These are phyloP conservation scores for Leptinotarsa lineolata DNA, from an alignment of 1,140 invertebrate genomes.

Conservation along the genomic window DNA sequence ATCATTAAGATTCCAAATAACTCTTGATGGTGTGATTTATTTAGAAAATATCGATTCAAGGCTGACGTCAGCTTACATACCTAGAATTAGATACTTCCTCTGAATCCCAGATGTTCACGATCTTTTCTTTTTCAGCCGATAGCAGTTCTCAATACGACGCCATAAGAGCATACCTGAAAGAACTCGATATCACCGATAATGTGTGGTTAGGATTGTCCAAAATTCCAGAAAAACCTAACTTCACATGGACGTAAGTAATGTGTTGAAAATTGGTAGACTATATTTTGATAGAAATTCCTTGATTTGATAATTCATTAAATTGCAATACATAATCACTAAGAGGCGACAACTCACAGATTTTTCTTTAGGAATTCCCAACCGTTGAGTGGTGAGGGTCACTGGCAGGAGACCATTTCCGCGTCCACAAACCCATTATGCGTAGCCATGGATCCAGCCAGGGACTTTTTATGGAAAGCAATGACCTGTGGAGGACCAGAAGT, in stretches of 20 bases:
- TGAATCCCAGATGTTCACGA: too few species aligned
- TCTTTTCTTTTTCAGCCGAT: slow-evolving; percentile 66
- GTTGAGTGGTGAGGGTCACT: slow-evolving; percentile 68
- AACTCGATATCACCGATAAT: slow-evolving; percentile 71
- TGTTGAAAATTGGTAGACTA: neutral
- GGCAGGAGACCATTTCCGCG: slow-evolving; percentile 60
- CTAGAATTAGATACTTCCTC: too few species aligned
- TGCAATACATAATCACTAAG: too few species aligned
- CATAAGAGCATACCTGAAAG: slow-evolving; percentile 72
- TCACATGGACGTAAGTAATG: slow-evolving; percentile 72
- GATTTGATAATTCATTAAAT: too few species aligned
- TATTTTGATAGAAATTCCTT: neutral
- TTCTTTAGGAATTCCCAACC: slow-evolving; percentile 56
- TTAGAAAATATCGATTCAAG: too few species aligned
- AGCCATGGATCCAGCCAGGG: slow-evolving; percentile 69
- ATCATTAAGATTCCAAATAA: too few species aligned
- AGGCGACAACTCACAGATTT: too few species aligned
- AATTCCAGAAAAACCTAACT: slow-evolving; percentile 66
- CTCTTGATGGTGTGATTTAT: too few species aligned
- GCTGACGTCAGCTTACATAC: too few species aligned
- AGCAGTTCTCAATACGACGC: slow-evolving; percentile 74
- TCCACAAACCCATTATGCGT: slow-evolving; percentile 61
- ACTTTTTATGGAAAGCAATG: slow-evolving; percentile 72
- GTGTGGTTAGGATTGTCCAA: slow-evolving; percentile 77
- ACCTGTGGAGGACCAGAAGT: slow-evolving; percentile 73